Base-by-base conservation (phyloP, 2,797 vertebrate genomes). In the Erithacus rubecula region DNA sequence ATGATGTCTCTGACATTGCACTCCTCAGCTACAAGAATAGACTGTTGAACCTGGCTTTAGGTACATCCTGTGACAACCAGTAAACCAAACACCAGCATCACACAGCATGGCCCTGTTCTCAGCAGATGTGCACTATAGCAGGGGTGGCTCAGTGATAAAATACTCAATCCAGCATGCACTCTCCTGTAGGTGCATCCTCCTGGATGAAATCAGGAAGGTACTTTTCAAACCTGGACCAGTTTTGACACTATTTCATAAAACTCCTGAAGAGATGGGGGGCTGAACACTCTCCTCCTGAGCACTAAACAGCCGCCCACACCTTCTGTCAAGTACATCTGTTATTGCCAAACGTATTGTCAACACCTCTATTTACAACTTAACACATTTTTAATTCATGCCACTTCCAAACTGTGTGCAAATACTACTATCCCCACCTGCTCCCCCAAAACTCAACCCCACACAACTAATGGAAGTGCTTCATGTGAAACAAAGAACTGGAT, bases 311-410 rank as follows among this genome's bases (percentile, higher is more conserved):
- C 95, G 83, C 93, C 91, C 83, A 96, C 90, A 96, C 95, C 96
- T 97, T 97, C 97, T 98, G 96, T 94, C 96, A 97, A 97, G 76
- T 94, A 91, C 95, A 96, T 97, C 94, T 94, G 90, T 92, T 95
- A 91, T 85, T 95, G 96, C 77, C 79, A 88, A 93, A 91, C 64
- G 49, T 62, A 95, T 95, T 81, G 23, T 97, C 97, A 96, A 93
- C 89, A 95, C 96, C 74, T 97, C 97, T 97, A 94, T 98, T 97
- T 97, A 94, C 92, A 96, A 94, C 96, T 96, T 98, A 77, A 91
- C 95, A 97, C 95, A 70, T 96, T 97, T 97, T 83, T 80, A 95
- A 96, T 95, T 96, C 89, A 83, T 78, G 91, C 93, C 82, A 89
- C 84, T 97, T 95, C 83, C 94, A 97, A 97, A 52, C 93, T 94